A percentile compares a stretch with the other conserved stretches of the same genome.
Conservation (phyloP, 2,888 invertebrate species). For the Craniophora ligustri region DNA sequence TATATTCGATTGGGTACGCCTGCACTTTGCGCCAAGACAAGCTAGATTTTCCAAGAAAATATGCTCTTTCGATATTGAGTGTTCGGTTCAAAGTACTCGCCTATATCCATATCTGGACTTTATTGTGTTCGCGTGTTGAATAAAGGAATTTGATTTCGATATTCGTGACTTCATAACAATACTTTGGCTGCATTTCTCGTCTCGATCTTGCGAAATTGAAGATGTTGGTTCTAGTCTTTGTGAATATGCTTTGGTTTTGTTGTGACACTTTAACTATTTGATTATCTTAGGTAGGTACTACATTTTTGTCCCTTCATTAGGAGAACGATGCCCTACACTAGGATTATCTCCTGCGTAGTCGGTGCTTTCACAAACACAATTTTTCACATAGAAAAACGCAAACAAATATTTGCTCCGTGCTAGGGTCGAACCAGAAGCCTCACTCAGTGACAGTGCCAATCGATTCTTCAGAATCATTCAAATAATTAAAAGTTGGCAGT, state of each 20-base stretch:
- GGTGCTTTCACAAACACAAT: no score
- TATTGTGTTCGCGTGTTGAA: constrained; percentile 37
- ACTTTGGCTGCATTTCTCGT: constrained; percentile 19
- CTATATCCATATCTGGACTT: constrained; percentile 11
- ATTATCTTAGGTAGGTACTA: background rate
- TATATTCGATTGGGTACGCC: constrained; percentile 34
- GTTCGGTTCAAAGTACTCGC: constrained; percentile 8
- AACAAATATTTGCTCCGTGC: no score
- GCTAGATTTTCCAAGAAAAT: constrained; percentile 31
- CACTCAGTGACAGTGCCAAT: no score
- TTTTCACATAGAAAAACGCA: no score
- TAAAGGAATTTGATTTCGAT: constrained; percentile 50
- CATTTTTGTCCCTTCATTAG: no score
- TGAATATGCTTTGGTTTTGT: background rate
- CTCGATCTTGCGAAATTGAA: constrained; percentile 4
- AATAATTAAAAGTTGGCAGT: no score
- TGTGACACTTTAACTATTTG: background rate
- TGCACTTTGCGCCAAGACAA: constrained; percentile 20
- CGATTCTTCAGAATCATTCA: no score
- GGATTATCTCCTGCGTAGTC: no score
- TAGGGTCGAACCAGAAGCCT: no score
- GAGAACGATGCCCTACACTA: no score
- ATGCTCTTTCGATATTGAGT: constrained; percentile 27
- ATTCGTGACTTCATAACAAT: constrained; percentile 30
- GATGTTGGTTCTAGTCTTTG: background rate